A percentile compares a stretch with the other conserved stretches of the same genome.
phyloP scores from a whole-genome alignment of 1,140 invertebrate genomes.

The Microplitis demolitor region DNA sequence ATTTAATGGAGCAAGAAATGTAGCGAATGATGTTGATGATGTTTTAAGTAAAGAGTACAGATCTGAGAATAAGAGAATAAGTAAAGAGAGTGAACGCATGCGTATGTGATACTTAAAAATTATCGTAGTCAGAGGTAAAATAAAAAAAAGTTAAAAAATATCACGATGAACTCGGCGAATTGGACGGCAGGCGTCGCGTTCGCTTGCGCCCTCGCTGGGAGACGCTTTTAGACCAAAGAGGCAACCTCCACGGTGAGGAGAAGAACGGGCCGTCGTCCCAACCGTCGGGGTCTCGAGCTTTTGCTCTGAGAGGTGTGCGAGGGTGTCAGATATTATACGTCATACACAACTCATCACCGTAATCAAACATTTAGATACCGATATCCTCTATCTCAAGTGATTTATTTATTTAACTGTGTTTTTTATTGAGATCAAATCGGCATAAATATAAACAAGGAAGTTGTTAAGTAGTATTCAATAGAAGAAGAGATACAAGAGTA shows the following conservation, averaged over 20 bases:
- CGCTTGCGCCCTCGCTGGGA: constrained; percentile 12
- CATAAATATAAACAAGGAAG: too few relatives aligned
- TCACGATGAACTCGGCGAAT: neutral
- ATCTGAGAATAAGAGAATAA: too few relatives aligned
- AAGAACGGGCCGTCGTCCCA: constrained; percentile 17
- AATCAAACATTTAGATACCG: neutral
- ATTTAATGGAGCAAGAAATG: too few relatives aligned
- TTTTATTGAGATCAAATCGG: too few relatives aligned
- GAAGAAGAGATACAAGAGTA: neutral
- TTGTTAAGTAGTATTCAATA: neutral
- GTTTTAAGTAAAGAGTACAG: too few relatives aligned
- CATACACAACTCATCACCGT: neutral
- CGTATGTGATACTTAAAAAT: neutral
- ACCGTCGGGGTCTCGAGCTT: constrained; percentile 16
- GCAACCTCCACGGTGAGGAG: constrained; percentile 24
- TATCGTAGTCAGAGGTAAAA: neutral
- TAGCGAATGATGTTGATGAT: too few relatives aligned
- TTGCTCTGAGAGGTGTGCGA: neutral
- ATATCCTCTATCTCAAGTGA: neutral
- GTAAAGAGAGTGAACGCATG: neutral
- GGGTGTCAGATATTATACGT: neutral
- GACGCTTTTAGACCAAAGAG: constrained; percentile 35
- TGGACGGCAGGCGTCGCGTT: neutral
- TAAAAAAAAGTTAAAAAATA: neutral
- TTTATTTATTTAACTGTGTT: too few relatives aligned